Percentiles rank a stretch among this genome's conserved stretches.
phyloP scores from a whole-genome alignment of 2,113 vertebrate species.

The Ptyas mucosa region DNA sequence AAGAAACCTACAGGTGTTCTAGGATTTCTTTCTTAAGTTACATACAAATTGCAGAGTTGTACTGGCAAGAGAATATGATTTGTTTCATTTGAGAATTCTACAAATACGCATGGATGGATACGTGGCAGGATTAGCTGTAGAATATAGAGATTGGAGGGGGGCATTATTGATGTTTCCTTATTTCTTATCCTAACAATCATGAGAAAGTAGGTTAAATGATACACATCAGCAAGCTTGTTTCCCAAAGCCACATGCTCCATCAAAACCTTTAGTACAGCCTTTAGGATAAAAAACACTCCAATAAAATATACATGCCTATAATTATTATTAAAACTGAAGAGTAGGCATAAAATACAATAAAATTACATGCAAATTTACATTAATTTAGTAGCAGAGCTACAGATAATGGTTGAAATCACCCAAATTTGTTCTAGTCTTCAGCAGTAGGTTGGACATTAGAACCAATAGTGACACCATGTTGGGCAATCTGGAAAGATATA shows the following conservation, averaged over 20 bases:
- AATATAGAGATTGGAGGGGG: background rate
- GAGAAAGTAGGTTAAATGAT: background rate
- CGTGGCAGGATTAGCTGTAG: background rate
- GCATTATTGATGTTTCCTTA: background rate
- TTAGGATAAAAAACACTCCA: background rate
- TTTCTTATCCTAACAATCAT: background rate
- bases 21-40: background rate
- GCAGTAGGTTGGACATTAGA: background rate
- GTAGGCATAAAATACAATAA: background rate
- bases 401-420: background rate
- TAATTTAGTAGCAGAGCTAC: background rate
- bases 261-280: background rate
- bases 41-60: background rate
- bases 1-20: too few relatives aligned
- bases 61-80: background rate
- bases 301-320: background rate
- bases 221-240: background rate
- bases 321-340: background rate
- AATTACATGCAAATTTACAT: background rate
- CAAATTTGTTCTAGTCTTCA: background rate
- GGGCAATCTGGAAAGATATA: background rate
- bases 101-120: background rate
- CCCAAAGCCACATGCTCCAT: background rate
- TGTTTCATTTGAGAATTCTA: background rate
- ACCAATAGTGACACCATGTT: background rate